Evolutionary conservation across 2,797 vertebrate species (phyloP), one percentile per base, ranked within the genome.

Genomic region (Falco biarmicus): DNA sequence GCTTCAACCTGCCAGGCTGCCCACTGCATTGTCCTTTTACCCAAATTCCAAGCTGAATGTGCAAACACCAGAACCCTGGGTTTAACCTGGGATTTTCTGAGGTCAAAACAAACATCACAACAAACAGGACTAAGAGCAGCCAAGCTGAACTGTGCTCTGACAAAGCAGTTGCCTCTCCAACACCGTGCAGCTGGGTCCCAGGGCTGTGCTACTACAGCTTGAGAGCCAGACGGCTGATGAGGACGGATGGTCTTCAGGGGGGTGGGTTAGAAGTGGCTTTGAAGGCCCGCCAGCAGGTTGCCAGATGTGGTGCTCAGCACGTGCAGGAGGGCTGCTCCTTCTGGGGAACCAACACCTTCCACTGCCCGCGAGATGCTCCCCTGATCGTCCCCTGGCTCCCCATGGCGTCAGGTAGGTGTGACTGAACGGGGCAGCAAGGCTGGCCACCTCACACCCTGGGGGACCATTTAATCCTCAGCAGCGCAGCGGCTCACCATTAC

Each of bases 131-230:
- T 9, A 26, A 26, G 26, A 39, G 78, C 63, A 66, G 85, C 45
- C 77, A 65, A 41, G 59, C 31, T 39, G 43, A 71, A 68, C 32
- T 22, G 39, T 22, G 59, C 56, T n/a, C 56, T 43, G 51, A 63
- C 59, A 83, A 77, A 91, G 75, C 74, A 11, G 31, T 5, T 13
- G 31, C n/a, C 78, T 65, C 70, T 57, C 84, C 25, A 60, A 43
- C 41, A 64, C 21, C 0, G 0, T 17, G 48, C 74, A 75, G 61
- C 61, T 63, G 5, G 0, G 3, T 45, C 63, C 57, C 79, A 86
- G 59, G 76, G 50, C 64, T 73, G 86, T 22, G 34, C 31, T 29
- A 11, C 56, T 20, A 4, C 32, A 29, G 37, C 60, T 63, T 3
- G 5, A 29, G 87, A n/a, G 59, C 8, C 1, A 3, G 20, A 31